Conservation (phyloP, 2,888 invertebrate species). For the Apodemia mormo region DNA sequence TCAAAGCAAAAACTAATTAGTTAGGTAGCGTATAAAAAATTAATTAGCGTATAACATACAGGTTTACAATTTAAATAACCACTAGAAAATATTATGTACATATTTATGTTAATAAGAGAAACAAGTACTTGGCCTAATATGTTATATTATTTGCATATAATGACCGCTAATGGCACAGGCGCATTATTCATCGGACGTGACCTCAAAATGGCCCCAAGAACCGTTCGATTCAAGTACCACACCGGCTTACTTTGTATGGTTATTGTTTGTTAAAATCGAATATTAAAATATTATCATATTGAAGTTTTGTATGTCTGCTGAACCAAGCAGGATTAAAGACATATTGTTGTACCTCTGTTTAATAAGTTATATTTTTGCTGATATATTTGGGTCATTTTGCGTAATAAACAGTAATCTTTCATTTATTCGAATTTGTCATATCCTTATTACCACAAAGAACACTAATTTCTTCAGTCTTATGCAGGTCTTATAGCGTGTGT, state of each 20-base stretch:
- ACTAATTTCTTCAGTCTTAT: too few species aligned
- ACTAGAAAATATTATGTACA: slow-evolving; percentile 4
- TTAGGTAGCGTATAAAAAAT: too few species aligned
- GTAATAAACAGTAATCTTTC: too few species aligned
- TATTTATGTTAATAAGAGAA: slow-evolving; percentile 9
- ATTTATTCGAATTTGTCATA: too few species aligned
- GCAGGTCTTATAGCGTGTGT: too few species aligned
- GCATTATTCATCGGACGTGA: slow-evolving; percentile 70
- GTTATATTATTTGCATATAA: slow-evolving; percentile 80
- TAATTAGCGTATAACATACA: neutral
- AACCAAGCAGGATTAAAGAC: too few species aligned
- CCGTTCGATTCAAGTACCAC: slow-evolving; percentile 55
- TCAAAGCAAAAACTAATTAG: too few species aligned
- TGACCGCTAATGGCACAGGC: slow-evolving; percentile 71
- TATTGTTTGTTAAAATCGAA: slow-evolving; percentile 19
- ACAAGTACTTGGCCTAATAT: slow-evolving; percentile 41
- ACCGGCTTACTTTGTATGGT: slow-evolving; percentile 32
- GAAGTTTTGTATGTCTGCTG: slow-evolving; percentile 14
- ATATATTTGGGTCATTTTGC: too few species aligned
- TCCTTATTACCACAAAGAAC: too few species aligned
- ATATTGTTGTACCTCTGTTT: too few species aligned
- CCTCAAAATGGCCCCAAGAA: slow-evolving; percentile 69
- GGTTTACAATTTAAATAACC: neutral
- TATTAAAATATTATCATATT: slow-evolving; percentile 18
- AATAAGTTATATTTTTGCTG: too few species aligned